Percentiles rank a stretch among this genome's conserved stretches.
Evolutionary conservation across 2,113 vertebrate species (phyloP).

Genomic region (Brienomyrus longianalis): DNA sequence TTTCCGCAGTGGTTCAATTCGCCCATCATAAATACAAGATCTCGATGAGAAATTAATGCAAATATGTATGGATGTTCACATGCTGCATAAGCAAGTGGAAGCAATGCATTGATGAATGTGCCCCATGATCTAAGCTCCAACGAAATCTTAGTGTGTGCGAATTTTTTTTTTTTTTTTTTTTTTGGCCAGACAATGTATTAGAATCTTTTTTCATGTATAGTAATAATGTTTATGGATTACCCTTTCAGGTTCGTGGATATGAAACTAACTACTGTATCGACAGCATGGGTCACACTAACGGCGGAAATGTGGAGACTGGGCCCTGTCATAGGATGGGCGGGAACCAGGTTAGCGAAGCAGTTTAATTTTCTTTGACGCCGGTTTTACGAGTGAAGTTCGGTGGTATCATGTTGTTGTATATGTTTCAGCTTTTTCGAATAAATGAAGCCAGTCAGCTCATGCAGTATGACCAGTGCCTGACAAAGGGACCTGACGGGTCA

Average conservation of each 20-base stretch:
- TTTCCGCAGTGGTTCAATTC: no score
- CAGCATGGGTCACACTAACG: constrained; percentile 95
- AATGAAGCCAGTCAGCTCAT: constrained; percentile 95
- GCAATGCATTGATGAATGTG: no score
- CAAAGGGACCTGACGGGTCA: constrained; percentile 72
- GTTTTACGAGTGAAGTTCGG: neutral
- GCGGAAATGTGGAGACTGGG: constrained; percentile 85
- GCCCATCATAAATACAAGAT: no score
- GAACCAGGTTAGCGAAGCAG: constrained; percentile 78
- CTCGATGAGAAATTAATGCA: no score
- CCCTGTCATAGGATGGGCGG: constrained; percentile 96
- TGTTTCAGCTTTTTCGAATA: constrained; percentile 84
- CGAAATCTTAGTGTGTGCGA: no score
- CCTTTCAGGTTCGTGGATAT: constrained; percentile 77
- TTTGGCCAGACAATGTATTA: neutral
- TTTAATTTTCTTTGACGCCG: neutral
- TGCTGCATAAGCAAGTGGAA: no score
- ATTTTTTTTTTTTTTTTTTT: no score
- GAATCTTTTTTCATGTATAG: neutral
- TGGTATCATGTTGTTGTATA: neutral
- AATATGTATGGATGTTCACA: no score
- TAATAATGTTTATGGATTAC: neutral
- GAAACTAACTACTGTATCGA: constrained; percentile 92
- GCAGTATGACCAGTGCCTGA: constrained; percentile 96
- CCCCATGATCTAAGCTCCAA: no score